These are phyloP conservation scores for Indicator indicator DNA, from an alignment of 2,113 vertebrate genomes.

Conservation along the genomic window DNA sequence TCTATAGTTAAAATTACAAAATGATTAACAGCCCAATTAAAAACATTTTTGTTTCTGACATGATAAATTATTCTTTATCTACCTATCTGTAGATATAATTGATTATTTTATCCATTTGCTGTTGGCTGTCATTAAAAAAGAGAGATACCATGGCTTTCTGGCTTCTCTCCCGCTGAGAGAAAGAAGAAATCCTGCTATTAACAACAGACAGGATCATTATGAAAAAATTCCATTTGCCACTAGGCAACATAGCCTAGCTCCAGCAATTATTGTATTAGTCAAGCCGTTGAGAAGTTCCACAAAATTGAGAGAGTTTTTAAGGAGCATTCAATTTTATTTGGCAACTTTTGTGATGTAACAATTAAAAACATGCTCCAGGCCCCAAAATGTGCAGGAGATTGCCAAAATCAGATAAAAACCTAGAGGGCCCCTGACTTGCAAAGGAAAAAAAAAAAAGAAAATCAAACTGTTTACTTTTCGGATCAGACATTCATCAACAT, in stretches of 20 bases:
- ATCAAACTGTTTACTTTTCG: constrained; percentile 66
- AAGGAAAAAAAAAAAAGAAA: background rate
- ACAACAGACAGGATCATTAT: constrained; percentile 73
- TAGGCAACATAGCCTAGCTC: constrained; percentile 62
- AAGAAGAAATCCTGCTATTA: constrained; percentile 72
- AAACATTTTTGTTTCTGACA: constrained; percentile 65
- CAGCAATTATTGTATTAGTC: constrained; percentile 75
- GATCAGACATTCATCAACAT: constrained; percentile 67
- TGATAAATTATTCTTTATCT: constrained; percentile 64
- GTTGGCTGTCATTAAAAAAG: constrained; percentile 65
- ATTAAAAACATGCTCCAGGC: constrained; percentile 75
- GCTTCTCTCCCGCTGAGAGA: constrained; percentile 55
- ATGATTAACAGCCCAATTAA: constrained; percentile 72
- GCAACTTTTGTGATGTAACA: constrained; percentile 75
- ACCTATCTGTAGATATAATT: constrained; percentile 64
- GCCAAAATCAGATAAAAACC: constrained; percentile 73
- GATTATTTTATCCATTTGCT: constrained; percentile 66
- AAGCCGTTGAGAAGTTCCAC: constrained; percentile 71
- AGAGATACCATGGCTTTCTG: constrained; percentile 54
- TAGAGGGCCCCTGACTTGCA: constrained; percentile 55
- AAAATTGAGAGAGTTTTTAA: constrained; percentile 67
- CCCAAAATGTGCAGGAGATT: constrained; percentile 54
- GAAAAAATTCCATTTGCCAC: constrained; percentile 71
- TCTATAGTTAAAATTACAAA: constrained; percentile 66
- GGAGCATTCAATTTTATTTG: constrained; percentile 69